phyloP scores from a whole-genome alignment of 1,140 invertebrate genomes.

The Drosophila ogumai region DNA sequence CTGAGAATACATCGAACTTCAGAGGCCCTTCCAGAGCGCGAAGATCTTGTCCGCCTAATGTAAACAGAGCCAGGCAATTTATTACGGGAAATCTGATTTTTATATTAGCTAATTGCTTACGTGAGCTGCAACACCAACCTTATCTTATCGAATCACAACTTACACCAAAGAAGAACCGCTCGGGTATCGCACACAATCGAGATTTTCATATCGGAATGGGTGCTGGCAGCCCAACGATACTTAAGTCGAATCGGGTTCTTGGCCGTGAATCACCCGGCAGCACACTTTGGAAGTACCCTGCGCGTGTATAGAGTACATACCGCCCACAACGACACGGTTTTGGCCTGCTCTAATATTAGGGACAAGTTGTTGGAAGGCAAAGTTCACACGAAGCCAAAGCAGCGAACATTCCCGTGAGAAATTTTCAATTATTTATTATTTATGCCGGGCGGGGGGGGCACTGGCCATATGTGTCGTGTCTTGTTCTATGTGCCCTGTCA shows the following conservation, averaged over 20 bases:
- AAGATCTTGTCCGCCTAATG: neutral
- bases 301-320: slow-evolving; percentile 2
- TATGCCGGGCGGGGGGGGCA: slow-evolving; percentile 45
- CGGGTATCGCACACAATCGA: neutral
- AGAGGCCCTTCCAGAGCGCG: slow-evolving; percentile 1
- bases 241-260: slow-evolving; percentile 7
- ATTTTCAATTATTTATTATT: slow-evolving; percentile 83
- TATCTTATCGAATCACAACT: slow-evolving; percentile 40
- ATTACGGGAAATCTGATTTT: slow-evolving; percentile 2
- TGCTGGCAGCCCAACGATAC: neutral
- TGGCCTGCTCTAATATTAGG: slow-evolving; percentile 74
- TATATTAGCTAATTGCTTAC: slow-evolving; percentile 36
- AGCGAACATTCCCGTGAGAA: slow-evolving; percentile 71
- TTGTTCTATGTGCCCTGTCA: slow-evolving; percentile 46
- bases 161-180: slow-evolving; percentile 16
- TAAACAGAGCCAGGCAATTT: slow-evolving; percentile 20
- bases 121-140: neutral
- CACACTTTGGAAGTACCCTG: slow-evolving; percentile 1
- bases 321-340: slow-evolving; percentile 52
- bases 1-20: neutral
- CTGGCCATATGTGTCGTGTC: slow-evolving; percentile 69
- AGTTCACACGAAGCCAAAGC: slow-evolving; percentile 73
- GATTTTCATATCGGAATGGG: slow-evolving; percentile 1
- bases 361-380: slow-evolving; percentile 75
- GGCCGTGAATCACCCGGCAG: neutral